Evolutionary conservation across 37 sponge, comb jelly and placozoan species (phyloP).

Genomic region (Agelas oroides): DNA sequence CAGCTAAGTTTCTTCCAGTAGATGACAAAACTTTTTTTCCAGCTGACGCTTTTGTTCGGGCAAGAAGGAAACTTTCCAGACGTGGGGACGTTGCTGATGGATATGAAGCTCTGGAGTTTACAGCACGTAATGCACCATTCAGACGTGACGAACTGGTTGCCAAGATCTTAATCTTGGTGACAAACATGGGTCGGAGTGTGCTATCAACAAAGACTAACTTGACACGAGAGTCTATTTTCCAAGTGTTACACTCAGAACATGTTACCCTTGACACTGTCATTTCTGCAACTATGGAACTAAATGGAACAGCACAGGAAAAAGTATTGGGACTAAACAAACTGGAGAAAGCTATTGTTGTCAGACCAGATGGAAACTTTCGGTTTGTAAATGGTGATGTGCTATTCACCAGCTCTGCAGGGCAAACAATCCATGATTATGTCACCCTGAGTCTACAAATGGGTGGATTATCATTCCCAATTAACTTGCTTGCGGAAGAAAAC

Average conservation of each 20-base stretch:
- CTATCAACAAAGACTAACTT: not conserved
- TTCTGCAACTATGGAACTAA: not conserved
- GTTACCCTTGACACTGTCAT: conserved; percentile 15
- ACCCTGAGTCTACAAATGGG: conserved; percentile 31
- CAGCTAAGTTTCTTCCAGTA: conserved; percentile 12
- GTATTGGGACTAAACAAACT: conserved; percentile 41
- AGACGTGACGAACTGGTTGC: conserved; percentile 12
- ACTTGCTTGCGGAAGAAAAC: not conserved
- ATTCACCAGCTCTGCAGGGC: conserved; percentile 4
- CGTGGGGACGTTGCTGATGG: conserved; percentile 41
- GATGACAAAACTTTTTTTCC: conserved; percentile 33
- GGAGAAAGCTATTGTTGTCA: not conserved
- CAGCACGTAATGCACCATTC: conserved; percentile 41
- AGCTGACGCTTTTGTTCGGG: not conserved
- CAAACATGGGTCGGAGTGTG: conserved; percentile 22
- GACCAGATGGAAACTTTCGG: conserved; percentile 1
- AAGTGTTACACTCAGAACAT: conserved; percentile 13
- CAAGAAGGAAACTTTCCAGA: conserved; percentile 24
- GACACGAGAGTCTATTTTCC: conserved; percentile 2
- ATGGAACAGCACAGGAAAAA: not conserved
- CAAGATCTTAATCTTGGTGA: conserved; percentile 20
- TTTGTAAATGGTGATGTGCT: not conserved
- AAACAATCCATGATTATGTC: conserved; percentile 49
- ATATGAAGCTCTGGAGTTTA: conserved; percentile 46
- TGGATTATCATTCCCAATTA: conserved; percentile 32